Evolutionary conservation across 2,888 invertebrate species (phyloP).

Genomic region (Xestobium rufovillosum): DNA sequence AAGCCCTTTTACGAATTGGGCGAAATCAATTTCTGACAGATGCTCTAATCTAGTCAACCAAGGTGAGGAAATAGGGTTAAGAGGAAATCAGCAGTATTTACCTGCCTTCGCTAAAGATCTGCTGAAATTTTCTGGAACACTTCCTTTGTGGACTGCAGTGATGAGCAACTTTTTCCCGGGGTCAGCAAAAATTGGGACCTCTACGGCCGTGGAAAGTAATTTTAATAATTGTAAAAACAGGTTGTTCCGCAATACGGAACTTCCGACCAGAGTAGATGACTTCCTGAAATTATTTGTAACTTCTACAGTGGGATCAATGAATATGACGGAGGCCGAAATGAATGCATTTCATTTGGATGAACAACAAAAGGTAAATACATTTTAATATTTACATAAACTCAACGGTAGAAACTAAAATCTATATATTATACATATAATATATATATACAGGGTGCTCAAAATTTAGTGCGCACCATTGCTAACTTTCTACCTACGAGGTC

Average conservation of each 20-base stretch:
- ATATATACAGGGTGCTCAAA: no score
- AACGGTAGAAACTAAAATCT: no score
- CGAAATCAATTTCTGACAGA: slow-evolving; percentile 1
- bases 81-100: slow-evolving; percentile 12
- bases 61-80: slow-evolving; percentile 6
- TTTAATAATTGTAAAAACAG: slow-evolving; percentile 19
- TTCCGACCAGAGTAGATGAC: slow-evolving; percentile 18
- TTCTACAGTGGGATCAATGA: slow-evolving; percentile 16
- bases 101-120: slow-evolving; percentile 8
- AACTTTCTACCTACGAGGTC: no score
- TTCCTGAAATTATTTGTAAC: slow-evolving; percentile 14
- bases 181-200: slow-evolving; percentile 9
- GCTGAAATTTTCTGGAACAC: slow-evolving; percentile 9
- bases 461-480: no score
- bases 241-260: slow-evolving; percentile 10
- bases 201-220: slow-evolving; percentile 18
- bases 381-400: no score
- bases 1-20: slow-evolving; percentile 8
- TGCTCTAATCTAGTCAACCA: slow-evolving; percentile 3
- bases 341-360: no score
- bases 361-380: no score
- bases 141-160: slow-evolving; percentile 17
- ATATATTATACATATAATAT: no score
- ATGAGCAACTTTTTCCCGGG: slow-evolving; percentile 11
- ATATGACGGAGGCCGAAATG: slow-evolving; percentile 10